Base-by-base conservation (phyloP, 92 coral and sea anemone genomes). In the Palythoa grandiflora region DNA sequence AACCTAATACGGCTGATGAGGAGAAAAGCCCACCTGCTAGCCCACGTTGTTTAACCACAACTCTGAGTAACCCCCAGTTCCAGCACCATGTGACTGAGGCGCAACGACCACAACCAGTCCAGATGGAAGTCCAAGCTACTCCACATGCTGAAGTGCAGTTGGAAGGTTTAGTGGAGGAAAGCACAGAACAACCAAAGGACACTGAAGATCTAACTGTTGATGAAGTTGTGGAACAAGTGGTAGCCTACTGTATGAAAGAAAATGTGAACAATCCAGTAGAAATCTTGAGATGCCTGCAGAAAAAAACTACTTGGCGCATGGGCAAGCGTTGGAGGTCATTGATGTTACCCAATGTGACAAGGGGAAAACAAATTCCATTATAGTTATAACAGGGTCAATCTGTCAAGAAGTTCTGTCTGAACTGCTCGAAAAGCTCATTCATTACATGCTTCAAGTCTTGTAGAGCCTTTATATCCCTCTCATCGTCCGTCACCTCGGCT, bases 291-390 rank as follows among this genome's bases (percentile, higher is more conserved):
- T 87, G 85, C 38, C 77, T 87, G 13, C 85, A 77, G 51, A 51
- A 87, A 79, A 79, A 68, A 87, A 1, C 6, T 87, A 9, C 85
- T 87, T 21, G 48, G 57, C n/a, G n/a, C n/a, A n/a, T 50, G 90
- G 90, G 37, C 68, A 68, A 50, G 38, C 75, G 9, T 74, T 86
- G 12, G 89, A 74, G 52, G 5, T 75, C 1, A 57, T 38, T 60
- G 72, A 55, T 44, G 59, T 86, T 74, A 55, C 60, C 60, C 74
- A 86, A 60, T 60, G 83, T 15, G 77, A 19, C 38, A 47, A 55
- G 44, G 88, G 80, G 55, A 55, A 72, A 35, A 84, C 88, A 6
- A 84, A 73, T 54, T 71, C 19, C 71, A 84, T 84, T 20, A 37
- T 52, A 71, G 88, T 84, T 12, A 57, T 12, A 57, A 71, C 79